These are phyloP conservation scores for Temnothorax nylanderi DNA, from an alignment of 1,140 invertebrate genomes.

Conservation along the genomic window DNA sequence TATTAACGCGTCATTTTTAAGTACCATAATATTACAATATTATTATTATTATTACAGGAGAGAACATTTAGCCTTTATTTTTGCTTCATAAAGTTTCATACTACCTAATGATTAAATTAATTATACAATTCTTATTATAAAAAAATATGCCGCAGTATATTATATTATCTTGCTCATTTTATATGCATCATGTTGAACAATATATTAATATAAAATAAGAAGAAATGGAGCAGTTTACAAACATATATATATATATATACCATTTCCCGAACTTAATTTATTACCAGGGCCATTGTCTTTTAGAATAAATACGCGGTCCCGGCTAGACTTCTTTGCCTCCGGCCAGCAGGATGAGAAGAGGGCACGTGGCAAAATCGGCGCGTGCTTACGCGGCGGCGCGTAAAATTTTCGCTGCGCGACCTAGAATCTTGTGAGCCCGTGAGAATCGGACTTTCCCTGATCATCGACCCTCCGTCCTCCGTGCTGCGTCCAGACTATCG, in stretches of 20 bases:
- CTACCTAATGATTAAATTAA: not conserved
- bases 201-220: not conserved
- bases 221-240: not conserved
- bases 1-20: not conserved
- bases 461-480: slow-evolving; percentile 32
- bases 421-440: slow-evolving; percentile 9
- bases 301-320: not conserved
- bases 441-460: slow-evolving; percentile 22
- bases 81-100: not conserved
- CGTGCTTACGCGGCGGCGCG: slow-evolving; percentile 17
- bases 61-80: not conserved
- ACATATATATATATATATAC: not conserved
- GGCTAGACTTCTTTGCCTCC: not conserved
- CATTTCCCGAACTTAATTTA: not conserved
- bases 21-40: not conserved
- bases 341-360: not conserved
- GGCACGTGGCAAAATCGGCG: slow-evolving; percentile 45
- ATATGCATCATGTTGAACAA: not conserved
- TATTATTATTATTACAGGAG: not conserved
- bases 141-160: not conserved
- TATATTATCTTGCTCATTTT: not conserved
- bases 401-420: slow-evolving; percentile 45
- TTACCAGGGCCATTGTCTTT: not conserved
- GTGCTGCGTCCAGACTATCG: slow-evolving; percentile 5
- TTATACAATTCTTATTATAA: not conserved